These are phyloP conservation scores for Ardeotis arabs DNA, from an alignment of 2,113 vertebrate species.

Conservation along the genomic window DNA sequence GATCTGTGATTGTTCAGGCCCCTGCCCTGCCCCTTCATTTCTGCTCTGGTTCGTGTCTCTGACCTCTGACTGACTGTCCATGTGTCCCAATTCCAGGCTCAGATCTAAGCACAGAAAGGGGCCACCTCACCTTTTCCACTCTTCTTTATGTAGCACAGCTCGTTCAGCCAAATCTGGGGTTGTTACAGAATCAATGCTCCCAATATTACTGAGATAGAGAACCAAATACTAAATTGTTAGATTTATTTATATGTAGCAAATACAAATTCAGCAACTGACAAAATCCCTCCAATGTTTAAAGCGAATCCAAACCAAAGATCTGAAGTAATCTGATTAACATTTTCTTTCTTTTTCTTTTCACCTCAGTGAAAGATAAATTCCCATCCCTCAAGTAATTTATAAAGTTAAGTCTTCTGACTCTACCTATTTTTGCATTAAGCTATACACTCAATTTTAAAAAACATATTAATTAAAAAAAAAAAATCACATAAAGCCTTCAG, in stretches of 20 bases:
- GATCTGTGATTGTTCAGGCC: not conserved
- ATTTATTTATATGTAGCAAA: not conserved
- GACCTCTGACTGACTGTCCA: not conserved
- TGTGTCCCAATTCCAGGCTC: not conserved
- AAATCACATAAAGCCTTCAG: not conserved
- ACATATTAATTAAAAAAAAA: not conserved
- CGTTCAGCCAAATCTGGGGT: not conserved
- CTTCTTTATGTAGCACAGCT: not conserved
- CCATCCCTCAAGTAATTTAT: not conserved
- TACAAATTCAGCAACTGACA: not conserved
- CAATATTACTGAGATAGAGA: not conserved
- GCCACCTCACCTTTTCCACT: not conserved
- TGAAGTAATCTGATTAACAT: not conserved
- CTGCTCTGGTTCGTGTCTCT: not conserved
- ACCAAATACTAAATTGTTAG: not conserved
- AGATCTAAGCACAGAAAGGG: not conserved
- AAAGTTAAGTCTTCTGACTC: not conserved
- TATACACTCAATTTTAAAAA: not conserved
- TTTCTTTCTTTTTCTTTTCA: not conserved
- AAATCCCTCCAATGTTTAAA: not conserved
- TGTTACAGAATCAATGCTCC: not conserved
- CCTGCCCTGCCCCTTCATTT: not conserved
- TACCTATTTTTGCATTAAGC: not conserved
- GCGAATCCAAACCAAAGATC: not conserved
- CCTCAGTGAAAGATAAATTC: not conserved